Conservation (phyloP, 2,797 vertebrate species). For the Tarsius wallacei region DNA sequence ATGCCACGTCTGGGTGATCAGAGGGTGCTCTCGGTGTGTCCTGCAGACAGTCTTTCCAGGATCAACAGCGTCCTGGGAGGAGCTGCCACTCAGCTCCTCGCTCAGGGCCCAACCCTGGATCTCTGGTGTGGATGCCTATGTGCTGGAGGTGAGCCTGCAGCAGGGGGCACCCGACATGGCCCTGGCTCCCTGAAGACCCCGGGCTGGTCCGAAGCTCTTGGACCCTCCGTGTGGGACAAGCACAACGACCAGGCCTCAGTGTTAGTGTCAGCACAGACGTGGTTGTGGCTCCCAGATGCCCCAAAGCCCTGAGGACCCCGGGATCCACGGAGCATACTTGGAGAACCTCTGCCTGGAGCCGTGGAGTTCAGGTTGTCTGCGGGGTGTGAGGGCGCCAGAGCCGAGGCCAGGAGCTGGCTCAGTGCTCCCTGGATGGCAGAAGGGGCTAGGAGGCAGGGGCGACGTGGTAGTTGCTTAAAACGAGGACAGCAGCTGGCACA, state of each 20-base stretch:
- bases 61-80: background rate
- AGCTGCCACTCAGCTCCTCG: background rate
- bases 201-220: too few species aligned
- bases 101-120: too few species aligned
- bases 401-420: too few species aligned
- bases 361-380: background rate
- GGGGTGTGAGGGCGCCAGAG: too few species aligned
- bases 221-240: too few species aligned
- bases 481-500: background rate
- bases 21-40: too few species aligned
- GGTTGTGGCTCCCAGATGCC: background rate
- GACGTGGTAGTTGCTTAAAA: background rate
- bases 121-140: background rate
- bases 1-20: too few species aligned
- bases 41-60: too few species aligned
- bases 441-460: background rate
- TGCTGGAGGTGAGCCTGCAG: background rate
- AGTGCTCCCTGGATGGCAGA: accelerated
- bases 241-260: too few species aligned
- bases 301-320: background rate
- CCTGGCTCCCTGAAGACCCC: too few species aligned
- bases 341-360: too few species aligned
- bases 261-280: accelerated
- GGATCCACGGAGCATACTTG: background rate
- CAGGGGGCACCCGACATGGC: too few species aligned